phyloP scores from a whole-genome alignment of 2,797 vertebrate genomes.

The Petrocephalus sullivani region DNA sequence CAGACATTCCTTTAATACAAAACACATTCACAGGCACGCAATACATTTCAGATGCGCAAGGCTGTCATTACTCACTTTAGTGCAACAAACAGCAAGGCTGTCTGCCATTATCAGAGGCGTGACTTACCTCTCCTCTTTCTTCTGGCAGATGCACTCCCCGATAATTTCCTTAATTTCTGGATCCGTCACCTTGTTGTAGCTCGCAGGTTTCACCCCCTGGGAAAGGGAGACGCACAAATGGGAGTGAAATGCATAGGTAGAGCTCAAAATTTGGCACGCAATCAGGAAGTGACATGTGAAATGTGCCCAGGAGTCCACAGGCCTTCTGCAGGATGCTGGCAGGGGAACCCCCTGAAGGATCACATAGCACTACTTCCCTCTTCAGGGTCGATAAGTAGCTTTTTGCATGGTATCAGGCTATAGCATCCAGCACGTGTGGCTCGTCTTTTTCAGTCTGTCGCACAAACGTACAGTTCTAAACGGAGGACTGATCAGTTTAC shows the following conservation, averaged over 20 bases:
- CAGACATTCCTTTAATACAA: background rate
- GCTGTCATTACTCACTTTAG: background rate
- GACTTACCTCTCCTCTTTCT: constrained; percentile 95
- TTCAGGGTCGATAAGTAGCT: background rate
- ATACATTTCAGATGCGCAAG: background rate
- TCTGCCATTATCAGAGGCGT: constrained; percentile 13
- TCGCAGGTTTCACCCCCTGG: constrained; percentile 96
- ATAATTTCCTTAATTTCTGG: constrained; percentile 99
- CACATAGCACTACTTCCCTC: background rate
- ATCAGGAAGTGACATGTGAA: background rate
- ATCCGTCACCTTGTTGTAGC: constrained; percentile 93
- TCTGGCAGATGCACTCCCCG: constrained; percentile 97
- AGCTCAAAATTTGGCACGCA: background rate
- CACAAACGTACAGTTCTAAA: background rate
- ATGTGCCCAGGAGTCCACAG: background rate
- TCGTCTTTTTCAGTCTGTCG: background rate
- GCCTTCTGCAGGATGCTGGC: background rate
- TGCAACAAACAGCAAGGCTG: background rate
- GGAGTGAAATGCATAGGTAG: background rate
- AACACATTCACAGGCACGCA: background rate
- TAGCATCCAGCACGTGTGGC: background rate
- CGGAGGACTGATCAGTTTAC: background rate
- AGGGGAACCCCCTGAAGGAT: background rate
- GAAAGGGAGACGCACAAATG: constrained; percentile 36
- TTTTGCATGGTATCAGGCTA: background rate